A percentile compares a stretch with the other conserved stretches of the same genome.
Conservation (phyloP, 1,140 invertebrate species). For the Bilobella aurantiaca region DNA sequence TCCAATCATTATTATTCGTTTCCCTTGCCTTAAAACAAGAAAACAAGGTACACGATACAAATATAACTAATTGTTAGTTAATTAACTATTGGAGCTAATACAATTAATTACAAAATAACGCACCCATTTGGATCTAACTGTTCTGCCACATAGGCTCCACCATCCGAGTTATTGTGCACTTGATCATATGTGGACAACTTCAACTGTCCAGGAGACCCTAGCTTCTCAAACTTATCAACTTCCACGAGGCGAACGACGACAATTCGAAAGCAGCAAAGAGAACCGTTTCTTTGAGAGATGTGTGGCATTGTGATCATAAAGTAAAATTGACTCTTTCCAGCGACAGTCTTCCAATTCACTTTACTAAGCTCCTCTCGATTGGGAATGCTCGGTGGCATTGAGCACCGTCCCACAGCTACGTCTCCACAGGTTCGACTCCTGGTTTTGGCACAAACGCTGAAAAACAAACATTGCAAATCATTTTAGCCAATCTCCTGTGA, state of each 20-base stretch:
- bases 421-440: constrained; percentile 56
- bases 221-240: constrained; percentile 51
- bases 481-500: background rate
- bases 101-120: background rate
- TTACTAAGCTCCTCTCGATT: constrained; percentile 51
- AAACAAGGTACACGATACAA: background rate
- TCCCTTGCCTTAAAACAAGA: background rate
- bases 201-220: constrained; percentile 56
- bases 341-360: constrained; percentile 55
- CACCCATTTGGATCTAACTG: constrained; percentile 49
- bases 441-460: constrained; percentile 52
- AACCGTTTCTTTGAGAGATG: constrained; percentile 70
- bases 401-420: constrained; percentile 46
- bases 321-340: constrained; percentile 15
- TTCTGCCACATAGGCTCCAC: constrained; percentile 70
- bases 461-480: background rate
- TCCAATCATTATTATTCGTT: constrained; percentile 27
- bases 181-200: constrained; percentile 58
- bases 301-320: constrained; percentile 47
- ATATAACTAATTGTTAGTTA: no score
- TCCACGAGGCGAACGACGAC: constrained; percentile 60
- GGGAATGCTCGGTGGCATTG: constrained; percentile 58
- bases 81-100: background rate
- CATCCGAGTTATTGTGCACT: constrained; percentile 51
- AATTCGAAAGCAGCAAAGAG: constrained; percentile 69